These are phyloP conservation scores for Drosophila trapezifrons DNA, from an alignment of 1,140 invertebrate species.

Conservation along the genomic window DNA sequence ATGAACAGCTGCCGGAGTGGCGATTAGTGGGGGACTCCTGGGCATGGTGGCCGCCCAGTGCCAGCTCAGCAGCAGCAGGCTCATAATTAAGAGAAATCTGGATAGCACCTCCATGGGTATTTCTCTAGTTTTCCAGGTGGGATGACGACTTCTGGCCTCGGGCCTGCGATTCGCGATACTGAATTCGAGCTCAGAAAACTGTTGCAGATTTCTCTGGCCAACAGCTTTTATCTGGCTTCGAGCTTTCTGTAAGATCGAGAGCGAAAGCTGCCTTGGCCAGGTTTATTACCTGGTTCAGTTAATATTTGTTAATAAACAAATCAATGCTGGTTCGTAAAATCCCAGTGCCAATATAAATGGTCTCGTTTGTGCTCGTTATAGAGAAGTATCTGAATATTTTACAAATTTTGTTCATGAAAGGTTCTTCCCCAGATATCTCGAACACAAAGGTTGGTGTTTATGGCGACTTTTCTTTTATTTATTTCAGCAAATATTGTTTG, in stretches of 20 bases:
- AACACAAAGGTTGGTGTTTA: too few species aligned
- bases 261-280: conserved; percentile 1
- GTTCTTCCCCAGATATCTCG: too few species aligned
- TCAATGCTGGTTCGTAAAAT: too few species aligned
- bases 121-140: background rate
- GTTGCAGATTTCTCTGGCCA: background rate
- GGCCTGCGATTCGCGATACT: conserved; percentile 10
- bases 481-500: too few species aligned
- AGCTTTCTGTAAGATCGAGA: conserved; percentile 23
- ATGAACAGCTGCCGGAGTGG: background rate
- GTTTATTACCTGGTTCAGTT: background rate
- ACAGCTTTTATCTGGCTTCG: conserved; percentile 23
- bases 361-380: too few species aligned
- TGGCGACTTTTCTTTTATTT: too few species aligned
- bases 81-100: conserved; percentile 14
- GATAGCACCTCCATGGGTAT: conserved; percentile 6
- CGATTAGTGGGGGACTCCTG: background rate
- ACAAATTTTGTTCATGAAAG: background rate
- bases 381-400: too few species aligned
- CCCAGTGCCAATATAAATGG: too few species aligned
- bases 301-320: conserved; percentile 2
- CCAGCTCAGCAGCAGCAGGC: conserved; percentile 34
- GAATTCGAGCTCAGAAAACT: conserved; percentile 12
- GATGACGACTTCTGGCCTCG: conserved; percentile 3
- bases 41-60: conserved; percentile 6